Base-by-base conservation (phyloP, 2,888 invertebrate species). In the Ophion slaviceki region DNA sequence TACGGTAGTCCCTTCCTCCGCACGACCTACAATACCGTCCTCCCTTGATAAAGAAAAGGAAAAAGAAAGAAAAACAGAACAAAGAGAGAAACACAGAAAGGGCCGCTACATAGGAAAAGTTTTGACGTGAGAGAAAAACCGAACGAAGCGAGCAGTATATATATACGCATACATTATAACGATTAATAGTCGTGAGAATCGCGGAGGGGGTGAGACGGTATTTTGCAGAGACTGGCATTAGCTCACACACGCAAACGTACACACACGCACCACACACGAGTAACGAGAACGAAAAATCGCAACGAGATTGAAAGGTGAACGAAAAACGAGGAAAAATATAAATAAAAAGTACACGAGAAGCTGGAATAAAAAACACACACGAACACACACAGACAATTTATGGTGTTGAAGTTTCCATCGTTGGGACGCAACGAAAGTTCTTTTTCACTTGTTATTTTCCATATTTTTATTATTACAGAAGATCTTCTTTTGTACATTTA, bases 171-270 rank as follows among this genome's bases (percentile, higher is more conserved):
- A 80, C 82, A 86, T 85, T 80, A 83, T 87, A 86, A 88, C 88
- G 89, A 89, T 89, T 89, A 87, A 88, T 89, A 83, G 74, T 78
- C 75, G 72, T 82, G 79, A 77, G 72, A 70, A 77, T 80, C 77
- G 82, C 40, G 80, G 74, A 68, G 80, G 80, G 80, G 53, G 80
- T 76, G 89, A 89, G 90, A 91, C 91, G 92, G 92, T 93, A 93
- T 93, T 93, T 90, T 90, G 91, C 90, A 90, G 91, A 53, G 53
- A 92, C 91, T 92, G 93, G 92, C 91, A 92, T 92, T 90, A 90
- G 90, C 72, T 78, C 74, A 85, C 66, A 47, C 24, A 40, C 45
- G 36, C 11, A 28, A 4, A 72, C 24, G 14, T 36, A 70, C 68
- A 59, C 24, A 61, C 28, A 40, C 36, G 11, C 57, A 59, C 14